A percentile compares a stretch with the other conserved stretches of the same genome.
Conservation (phyloP, 2,113 vertebrate genomes). For the Phyllopteryx taeniolatus region DNA sequence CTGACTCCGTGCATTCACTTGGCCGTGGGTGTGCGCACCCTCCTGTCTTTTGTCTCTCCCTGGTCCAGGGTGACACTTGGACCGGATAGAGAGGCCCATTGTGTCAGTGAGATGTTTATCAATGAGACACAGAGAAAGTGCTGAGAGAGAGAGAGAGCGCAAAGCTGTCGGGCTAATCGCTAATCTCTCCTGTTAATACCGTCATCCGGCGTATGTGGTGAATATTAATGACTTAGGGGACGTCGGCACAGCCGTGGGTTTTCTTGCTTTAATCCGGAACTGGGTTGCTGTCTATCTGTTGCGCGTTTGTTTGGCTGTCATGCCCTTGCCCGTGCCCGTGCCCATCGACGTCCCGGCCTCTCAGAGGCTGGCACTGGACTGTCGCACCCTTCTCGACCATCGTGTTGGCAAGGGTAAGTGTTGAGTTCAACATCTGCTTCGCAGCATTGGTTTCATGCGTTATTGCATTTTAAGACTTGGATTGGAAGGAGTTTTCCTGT, state of each 20-base stretch:
- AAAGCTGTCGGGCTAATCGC: slow-evolving; percentile 58
- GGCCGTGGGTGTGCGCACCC: slow-evolving; percentile 34
- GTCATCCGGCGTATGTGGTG: slow-evolving; percentile 34
- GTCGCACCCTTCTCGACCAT: slow-evolving; percentile 67
- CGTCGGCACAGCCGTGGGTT: background rate
- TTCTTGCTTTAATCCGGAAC: background rate
- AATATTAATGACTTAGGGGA: slow-evolving; percentile 22
- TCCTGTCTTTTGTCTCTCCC: slow-evolving; percentile 32
- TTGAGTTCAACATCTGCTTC: background rate
- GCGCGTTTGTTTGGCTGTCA: slow-evolving; percentile 37
- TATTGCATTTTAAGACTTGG: background rate
- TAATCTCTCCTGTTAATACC: slow-evolving; percentile 65
- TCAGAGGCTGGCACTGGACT: slow-evolving; percentile 75
- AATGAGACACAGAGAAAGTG: slow-evolving; percentile 46
- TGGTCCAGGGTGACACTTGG: slow-evolving; percentile 36
- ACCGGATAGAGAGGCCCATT: slow-evolving; percentile 63
- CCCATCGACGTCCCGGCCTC: slow-evolving; percentile 63
- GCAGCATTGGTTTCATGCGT: background rate
- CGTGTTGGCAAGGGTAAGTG: slow-evolving; percentile 58
- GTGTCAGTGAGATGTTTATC: slow-evolving; percentile 69
- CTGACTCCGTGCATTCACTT: slow-evolving; percentile 35
- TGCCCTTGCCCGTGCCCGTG: slow-evolving; percentile 60
- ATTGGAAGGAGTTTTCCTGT: no score
- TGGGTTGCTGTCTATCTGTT: slow-evolving; percentile 6
- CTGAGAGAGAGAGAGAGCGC: slow-evolving; percentile 34